These are phyloP conservation scores for Steromphala cineraria DNA, from an alignment of 2,888 invertebrate genomes.

Conservation along the genomic window DNA sequence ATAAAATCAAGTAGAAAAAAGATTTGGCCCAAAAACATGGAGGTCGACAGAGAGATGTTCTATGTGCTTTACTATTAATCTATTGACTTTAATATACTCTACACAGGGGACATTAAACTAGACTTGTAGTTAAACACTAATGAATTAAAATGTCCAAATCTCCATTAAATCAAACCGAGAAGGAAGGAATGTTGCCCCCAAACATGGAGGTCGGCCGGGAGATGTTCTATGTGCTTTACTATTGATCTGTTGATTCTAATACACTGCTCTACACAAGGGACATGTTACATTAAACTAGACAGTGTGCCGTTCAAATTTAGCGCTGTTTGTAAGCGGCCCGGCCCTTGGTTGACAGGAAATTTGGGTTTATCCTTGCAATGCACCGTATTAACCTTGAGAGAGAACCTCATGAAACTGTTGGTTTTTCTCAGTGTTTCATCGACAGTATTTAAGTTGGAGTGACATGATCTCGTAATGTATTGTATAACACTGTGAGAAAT, in stretches of 20 bases:
- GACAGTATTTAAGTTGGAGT: no score
- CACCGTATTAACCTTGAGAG: background rate
- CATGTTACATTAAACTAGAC: background rate
- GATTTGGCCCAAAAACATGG: no score
- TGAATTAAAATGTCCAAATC: no score
- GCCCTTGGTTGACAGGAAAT: background rate
- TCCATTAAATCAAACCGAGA: background rate
- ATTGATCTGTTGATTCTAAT: background rate
- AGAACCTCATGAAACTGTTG: background rate
- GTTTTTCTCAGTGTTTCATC: no score
- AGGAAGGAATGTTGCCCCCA: background rate
- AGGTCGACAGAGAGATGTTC: no score
- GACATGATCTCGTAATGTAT: no score
- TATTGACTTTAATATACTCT: no score
- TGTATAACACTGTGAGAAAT: no score
- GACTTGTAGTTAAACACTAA: no score
- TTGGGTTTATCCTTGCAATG: background rate
- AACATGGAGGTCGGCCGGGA: background rate
- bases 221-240: background rate
- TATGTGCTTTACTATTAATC: no score
- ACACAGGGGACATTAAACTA: no score
- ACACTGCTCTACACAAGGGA: background rate
- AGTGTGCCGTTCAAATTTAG: conserved; percentile 1
- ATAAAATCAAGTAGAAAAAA: no score
- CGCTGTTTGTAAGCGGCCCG: background rate